Evolutionary conservation across 2,888 invertebrate genomes (phyloP), one percentile per base, ranked within the genome.

Genomic region (Autographa gamma): DNA sequence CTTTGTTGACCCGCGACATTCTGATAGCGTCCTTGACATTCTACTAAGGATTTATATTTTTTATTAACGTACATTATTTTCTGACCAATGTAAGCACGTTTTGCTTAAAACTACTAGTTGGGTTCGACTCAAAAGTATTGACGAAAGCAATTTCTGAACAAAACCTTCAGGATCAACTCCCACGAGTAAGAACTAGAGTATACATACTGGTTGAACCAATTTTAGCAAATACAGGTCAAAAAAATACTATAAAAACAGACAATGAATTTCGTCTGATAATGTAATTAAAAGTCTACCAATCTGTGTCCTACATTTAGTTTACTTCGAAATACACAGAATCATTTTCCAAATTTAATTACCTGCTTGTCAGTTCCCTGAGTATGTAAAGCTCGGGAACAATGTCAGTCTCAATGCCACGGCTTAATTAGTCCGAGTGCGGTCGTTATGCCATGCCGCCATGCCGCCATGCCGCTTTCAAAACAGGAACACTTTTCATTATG

Each of bases 1-100:
- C 63, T 76, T 72, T 69, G 74, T 68, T 71, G 58, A 48, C 66
- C 71, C 67, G 69, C 70, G 83, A 74, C 73, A 73, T 83, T 80
- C 68, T 68, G 38, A 67, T 58, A 11, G 60, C 62, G 76, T 52
- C 83, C 83, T 83, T 83, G 83, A 83, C 82, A 83, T 83, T 82
- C 69, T 60, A 72, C 16, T 19, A 69, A 65, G 68, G 69, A 72
- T 79, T 73, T 74, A 71, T 71, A 60, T 71, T 73, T 76, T 58
- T 62, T 60, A 43, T 58, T 60, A 71, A 74, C 59, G 63, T 68
- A 56, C 56, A 70, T 66, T 62, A 60, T 16, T 71, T 74, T 11
- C 58, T 11, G 65, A 71, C 52, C 60, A 48, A 52, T 61, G 18
- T 52, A 41, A 25, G 0, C 16, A 60, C 32, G 1, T 5, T 16